A percentile compares a stretch with the other conserved stretches of the same genome.
phyloP scores from a whole-genome alignment of 2,888 invertebrate species.

The Brachynemurus nebulosus region DNA sequence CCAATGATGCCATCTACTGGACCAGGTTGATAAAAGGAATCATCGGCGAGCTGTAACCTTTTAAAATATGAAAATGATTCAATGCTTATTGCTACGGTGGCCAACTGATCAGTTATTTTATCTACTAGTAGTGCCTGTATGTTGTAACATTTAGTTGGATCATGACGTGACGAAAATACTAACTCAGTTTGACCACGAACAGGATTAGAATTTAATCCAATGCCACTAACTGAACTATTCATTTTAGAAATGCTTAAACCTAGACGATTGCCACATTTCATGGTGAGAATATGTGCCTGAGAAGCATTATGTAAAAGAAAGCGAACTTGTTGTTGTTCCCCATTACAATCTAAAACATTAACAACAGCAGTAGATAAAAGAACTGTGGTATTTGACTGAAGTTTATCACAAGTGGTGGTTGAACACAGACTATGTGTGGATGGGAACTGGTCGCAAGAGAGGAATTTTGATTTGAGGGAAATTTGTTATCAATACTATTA shows the following conservation, averaged over 20 bases:
- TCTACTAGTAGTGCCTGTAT: background rate
- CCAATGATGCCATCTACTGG: background rate
- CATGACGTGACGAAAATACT: background rate
- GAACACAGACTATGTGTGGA: no score
- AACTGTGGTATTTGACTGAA: background rate
- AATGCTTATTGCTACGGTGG: background rate
- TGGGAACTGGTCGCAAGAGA: no score
- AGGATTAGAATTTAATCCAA: background rate
- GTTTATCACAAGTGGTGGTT: no score
- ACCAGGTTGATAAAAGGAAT: background rate
- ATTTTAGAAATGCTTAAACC: background rate
- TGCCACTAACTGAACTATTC: background rate
- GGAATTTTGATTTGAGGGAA: no score
- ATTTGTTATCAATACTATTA: no score
- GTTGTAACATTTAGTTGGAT: background rate
- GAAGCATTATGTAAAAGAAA: background rate
- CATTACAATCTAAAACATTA: background rate
- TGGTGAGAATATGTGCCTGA: slow-evolving; percentile 1
- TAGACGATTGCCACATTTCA: background rate
- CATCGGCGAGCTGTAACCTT: background rate
- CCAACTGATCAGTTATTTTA: slow-evolving; percentile 1
- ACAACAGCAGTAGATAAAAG: background rate
- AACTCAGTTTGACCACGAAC: background rate
- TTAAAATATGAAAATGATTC: background rate
- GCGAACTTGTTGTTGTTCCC: background rate